Conservation (phyloP, 2,888 invertebrate species). For the Apeira syringaria region DNA sequence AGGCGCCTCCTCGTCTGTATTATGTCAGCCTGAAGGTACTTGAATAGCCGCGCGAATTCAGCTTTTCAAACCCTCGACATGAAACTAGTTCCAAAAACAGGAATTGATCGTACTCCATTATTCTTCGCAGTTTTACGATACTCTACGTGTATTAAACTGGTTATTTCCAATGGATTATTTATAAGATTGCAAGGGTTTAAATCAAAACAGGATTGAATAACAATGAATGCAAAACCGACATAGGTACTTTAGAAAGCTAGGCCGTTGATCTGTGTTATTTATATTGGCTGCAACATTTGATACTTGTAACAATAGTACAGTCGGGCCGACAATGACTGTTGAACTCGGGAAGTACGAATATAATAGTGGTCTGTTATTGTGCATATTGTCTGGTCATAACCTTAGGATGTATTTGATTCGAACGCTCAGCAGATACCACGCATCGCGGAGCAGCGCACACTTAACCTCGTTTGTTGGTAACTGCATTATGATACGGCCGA, state of each 20-base stretch:
- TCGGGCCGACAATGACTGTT: conserved; percentile 38
- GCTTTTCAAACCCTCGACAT: conserved; percentile 48
- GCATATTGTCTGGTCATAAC: conserved; percentile 44
- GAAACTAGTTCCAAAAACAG: conserved; percentile 49
- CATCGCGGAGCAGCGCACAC: conserved; percentile 63
- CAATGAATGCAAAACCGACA: conserved; percentile 46
- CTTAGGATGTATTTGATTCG: conserved; percentile 55
- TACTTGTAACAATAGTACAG: conserved; percentile 40
- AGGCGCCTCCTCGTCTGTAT: conserved; percentile 77
- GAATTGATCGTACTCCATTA: conserved; percentile 35
- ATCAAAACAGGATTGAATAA: conserved; percentile 45
- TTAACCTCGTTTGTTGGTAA: conserved; percentile 76
- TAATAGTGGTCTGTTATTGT: conserved; percentile 29
- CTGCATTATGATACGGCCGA: conserved; percentile 65
- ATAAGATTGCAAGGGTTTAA: conserved; percentile 55
- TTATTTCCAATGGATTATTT: conserved; percentile 57
- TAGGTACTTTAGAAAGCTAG: conserved; percentile 49
- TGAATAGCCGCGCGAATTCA: conserved; percentile 49
- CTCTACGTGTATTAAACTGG: conserved; percentile 41
- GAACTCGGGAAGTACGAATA: conserved; percentile 39
- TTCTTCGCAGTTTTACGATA: conserved; percentile 13
- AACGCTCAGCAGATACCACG: conserved; percentile 68
- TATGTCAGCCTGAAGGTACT: conserved; percentile 57
- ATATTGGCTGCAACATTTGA: conserved; percentile 43
- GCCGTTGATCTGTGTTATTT: conserved; percentile 44